These are phyloP conservation scores for Syrista parreyssii DNA, from an alignment of 2,888 invertebrate genomes.

Conservation along the genomic window DNA sequence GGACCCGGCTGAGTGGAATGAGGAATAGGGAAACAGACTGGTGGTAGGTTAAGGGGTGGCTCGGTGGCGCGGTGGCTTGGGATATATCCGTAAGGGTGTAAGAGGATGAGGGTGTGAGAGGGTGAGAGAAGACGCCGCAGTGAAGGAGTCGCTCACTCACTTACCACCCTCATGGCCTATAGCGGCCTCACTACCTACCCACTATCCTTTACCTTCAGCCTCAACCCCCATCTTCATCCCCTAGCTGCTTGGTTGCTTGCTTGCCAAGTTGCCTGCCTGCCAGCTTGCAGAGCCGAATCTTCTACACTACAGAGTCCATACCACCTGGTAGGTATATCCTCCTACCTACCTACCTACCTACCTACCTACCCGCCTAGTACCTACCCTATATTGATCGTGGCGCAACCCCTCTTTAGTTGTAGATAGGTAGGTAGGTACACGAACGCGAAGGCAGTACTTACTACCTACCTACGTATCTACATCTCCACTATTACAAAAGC, in stretches of 20 bases:
- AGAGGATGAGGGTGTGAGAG: conserved; percentile 15
- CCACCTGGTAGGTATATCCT: conserved; percentile 8
- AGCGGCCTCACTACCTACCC: conserved; percentile 43
- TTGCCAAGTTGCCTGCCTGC: conserved; percentile 9
- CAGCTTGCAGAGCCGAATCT: background rate
- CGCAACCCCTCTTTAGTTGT: conserved; percentile 54
- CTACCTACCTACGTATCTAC: background rate
- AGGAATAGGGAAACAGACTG: conserved; percentile 47
- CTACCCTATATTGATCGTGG: conserved; percentile 60
- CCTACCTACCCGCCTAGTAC: conserved; percentile 40
- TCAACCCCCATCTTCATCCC: conserved; percentile 12
- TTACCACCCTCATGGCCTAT: conserved; percentile 50
- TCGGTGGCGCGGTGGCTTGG: conserved; percentile 36
- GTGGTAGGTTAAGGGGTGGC: background rate
- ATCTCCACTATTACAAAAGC: conserved; percentile 40
- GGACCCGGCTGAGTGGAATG: conserved; percentile 40
- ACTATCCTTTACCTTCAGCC: conserved; percentile 32
- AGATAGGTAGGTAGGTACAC: conserved; percentile 45
- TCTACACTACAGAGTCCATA: conserved; percentile 7
- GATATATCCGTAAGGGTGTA: conserved; percentile 47
- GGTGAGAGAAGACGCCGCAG: conserved; percentile 45
- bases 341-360: conserved; percentile 43
- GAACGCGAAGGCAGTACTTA: conserved; percentile 34
- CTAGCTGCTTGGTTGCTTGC: conserved; percentile 7
- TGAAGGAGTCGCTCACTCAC: conserved; percentile 58